phyloP scores from a whole-genome alignment of 2,888 invertebrate species.

The Ochropleura leucogaster region DNA sequence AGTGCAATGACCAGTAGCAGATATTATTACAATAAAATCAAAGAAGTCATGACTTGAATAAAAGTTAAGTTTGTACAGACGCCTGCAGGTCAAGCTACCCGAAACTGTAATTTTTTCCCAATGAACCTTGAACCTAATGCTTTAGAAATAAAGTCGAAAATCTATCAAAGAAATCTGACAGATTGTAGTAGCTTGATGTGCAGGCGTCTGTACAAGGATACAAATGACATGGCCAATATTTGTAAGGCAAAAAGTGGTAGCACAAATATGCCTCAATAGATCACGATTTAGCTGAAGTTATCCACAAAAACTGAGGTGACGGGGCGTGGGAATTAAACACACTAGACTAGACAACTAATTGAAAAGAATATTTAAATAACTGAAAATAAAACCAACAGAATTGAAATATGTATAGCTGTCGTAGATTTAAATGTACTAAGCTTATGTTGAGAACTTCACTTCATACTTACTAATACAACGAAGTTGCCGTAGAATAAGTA shows the following conservation, averaged over 20 bases:
- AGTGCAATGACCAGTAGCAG: background rate
- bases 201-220: too few relatives aligned
- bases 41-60: conserved; percentile 5
- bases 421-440: too few relatives aligned
- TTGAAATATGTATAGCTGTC: too few relatives aligned
- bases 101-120: too few relatives aligned
- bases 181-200: too few relatives aligned
- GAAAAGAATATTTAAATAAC: background rate
- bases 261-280: conserved; percentile 45
- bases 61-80: background rate
- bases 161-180: too few relatives aligned
- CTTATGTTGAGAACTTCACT: too few relatives aligned
- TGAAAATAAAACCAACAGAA: background rate
- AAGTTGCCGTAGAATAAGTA: too few relatives aligned
- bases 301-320: conserved; percentile 69
- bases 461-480: too few relatives aligned
- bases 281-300: conserved; percentile 67
- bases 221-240: conserved; percentile 30
- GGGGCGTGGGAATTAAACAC: conserved; percentile 70
- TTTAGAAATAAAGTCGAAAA: too few relatives aligned
- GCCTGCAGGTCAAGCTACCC: too few relatives aligned
- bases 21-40: background rate
- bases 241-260: conserved; percentile 39
- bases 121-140: too few relatives aligned
- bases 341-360: background rate